Evolutionary conservation across 2,113 vertebrate species (phyloP).

Genomic region (Dascyllus trimaculatus): DNA sequence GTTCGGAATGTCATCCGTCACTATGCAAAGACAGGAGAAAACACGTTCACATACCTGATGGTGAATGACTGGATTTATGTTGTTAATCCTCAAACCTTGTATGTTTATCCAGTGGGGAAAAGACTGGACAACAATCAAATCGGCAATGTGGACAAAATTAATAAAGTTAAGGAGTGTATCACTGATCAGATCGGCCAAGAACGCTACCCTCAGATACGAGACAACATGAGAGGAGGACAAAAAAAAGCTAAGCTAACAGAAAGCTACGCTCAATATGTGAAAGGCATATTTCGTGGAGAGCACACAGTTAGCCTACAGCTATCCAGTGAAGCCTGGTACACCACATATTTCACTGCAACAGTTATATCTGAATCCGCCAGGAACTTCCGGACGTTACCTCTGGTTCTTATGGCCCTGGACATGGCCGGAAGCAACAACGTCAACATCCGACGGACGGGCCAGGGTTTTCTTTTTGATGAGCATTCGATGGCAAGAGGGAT

Average conservation of each 20-base stretch:
- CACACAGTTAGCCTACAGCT: accelerated
- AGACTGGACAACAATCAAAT: constrained; percentile 24
- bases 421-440: accelerated
- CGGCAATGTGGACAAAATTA: accelerated
- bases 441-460: neutral
- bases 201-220: accelerated
- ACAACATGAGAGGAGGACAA: accelerated
- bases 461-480: neutral
- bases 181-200: neutral
- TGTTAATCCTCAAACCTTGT: accelerated
- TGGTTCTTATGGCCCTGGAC: constrained; percentile 48
- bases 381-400: constrained; percentile 64
- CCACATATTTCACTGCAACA: constrained; percentile 59
- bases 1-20: constrained; percentile 8
- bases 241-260: too few relatives aligned
- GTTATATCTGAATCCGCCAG: constrained; percentile 55
- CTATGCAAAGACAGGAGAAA: constrained; percentile 11
- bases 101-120: constrained; percentile 55
- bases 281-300: neutral
- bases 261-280: neutral
- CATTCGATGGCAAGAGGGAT: constrained; percentile 19
- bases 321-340: neutral
- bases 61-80: constrained; percentile 56
- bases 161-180: neutral
- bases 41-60: constrained; percentile 1